Conservation (phyloP, 2,797 vertebrate species). For the Poecilia velifera region DNA sequence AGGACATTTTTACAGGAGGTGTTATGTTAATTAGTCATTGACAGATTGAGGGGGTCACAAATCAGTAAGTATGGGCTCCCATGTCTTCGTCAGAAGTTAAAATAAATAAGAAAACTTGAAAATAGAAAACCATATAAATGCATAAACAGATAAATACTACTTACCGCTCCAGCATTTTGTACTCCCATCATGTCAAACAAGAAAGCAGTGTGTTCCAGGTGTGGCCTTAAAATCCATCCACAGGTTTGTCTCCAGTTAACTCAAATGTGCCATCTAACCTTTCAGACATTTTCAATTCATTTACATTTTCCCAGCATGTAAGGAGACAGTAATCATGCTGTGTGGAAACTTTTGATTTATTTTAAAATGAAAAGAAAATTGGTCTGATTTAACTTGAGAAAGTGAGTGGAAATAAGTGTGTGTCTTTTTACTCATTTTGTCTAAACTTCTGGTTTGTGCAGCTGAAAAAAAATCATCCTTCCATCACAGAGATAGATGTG, state of each 20-base stretch:
- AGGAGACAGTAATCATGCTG: no score
- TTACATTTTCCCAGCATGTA: no score
- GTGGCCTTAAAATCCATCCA: no score
- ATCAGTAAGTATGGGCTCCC: not conserved
- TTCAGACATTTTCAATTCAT: no score
- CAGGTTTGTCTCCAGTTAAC: no score
- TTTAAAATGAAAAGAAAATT: not conserved
- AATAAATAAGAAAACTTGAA: not conserved
- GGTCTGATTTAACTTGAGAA: not conserved
- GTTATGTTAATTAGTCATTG: not conserved
- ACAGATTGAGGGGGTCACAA: not conserved
- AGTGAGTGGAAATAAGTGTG: not conserved
- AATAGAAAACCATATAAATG: not conserved
- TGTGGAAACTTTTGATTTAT: no score
- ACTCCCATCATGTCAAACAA: no score
- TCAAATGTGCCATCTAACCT: no score
- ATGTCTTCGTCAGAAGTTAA: not conserved
- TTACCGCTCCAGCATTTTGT: no score
- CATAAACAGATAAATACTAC: not conserved
- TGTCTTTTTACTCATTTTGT: not conserved
- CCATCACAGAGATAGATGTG: not conserved
- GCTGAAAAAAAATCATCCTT: not conserved
- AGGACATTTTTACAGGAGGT: not conserved
- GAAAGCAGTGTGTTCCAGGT: no score
- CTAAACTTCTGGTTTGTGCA: not conserved